A percentile compares a stretch with the other conserved stretches of the same genome.
phyloP scores from a whole-genome alignment of 2,797 vertebrate genomes.

The Carduelis carduelis region DNA sequence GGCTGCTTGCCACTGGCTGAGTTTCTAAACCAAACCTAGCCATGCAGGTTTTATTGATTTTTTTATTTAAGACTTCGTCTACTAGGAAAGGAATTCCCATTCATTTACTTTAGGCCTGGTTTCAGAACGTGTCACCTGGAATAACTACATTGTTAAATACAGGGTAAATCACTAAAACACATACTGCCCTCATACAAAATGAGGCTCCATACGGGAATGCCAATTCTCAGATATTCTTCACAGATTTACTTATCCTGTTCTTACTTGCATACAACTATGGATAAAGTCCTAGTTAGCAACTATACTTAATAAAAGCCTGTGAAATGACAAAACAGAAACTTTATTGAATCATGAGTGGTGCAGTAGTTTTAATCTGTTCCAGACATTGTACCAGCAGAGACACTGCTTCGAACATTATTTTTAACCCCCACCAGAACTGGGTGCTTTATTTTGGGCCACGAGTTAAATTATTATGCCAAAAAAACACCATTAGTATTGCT shows the following conservation, averaged over 20 bases:
- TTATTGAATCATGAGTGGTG: background rate
- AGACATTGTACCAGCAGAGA: background rate
- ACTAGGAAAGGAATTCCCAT: background rate
- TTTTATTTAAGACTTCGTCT: background rate
- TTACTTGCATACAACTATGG: background rate
- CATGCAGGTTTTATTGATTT: background rate
- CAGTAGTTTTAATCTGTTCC: background rate
- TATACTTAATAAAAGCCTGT: background rate
- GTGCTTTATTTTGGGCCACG: background rate
- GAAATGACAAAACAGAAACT: background rate
- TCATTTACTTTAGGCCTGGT: background rate
- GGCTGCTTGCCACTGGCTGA: background rate
- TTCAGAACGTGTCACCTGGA: background rate
- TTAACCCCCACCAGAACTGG: background rate
- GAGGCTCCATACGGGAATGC: background rate
- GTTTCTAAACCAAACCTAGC: background rate
- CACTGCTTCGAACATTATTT: background rate
- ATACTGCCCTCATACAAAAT: background rate
- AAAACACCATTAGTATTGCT: background rate
- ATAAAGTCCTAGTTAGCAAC: background rate
- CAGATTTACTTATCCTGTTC: background rate
- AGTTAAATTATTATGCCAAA: background rate
- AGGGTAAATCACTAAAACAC: background rate
- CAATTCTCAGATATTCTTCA: background rate
- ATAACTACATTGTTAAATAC: background rate